Conservation (phyloP, 2,888 invertebrate species). For the Acanthosoma haemorrhoidale region DNA sequence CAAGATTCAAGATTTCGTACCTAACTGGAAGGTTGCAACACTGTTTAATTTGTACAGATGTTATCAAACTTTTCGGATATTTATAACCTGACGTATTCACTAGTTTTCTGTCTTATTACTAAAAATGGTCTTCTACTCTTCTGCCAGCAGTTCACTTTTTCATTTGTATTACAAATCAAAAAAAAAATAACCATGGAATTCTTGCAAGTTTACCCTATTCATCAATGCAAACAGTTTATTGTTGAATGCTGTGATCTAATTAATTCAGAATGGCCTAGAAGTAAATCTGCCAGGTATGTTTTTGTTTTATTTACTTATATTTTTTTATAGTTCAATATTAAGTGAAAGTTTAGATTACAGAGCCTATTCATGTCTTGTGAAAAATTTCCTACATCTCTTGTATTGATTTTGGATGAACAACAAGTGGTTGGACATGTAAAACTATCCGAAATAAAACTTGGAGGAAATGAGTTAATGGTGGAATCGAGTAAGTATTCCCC, state of each 20-base stretch:
- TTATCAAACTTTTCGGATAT: conserved; percentile 13
- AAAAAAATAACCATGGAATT: conserved; percentile 27
- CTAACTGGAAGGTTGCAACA: background rate
- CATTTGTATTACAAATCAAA: background rate
- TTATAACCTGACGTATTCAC: conserved; percentile 6
- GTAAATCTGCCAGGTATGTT: conserved; percentile 36
- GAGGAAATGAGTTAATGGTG: conserved; percentile 66
- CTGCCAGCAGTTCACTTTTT: background rate
- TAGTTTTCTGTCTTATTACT: conserved; percentile 15
- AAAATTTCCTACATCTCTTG: conserved; percentile 55
- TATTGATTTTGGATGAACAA: conserved; percentile 45
- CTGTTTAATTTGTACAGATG: background rate
- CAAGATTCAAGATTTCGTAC: background rate
- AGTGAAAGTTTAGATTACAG: conserved; percentile 52
- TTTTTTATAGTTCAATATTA: background rate
- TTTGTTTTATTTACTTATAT: background rate
- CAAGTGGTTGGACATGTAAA: conserved; percentile 73
- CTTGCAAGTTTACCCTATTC: conserved; percentile 36
- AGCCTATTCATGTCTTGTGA: conserved; percentile 69
- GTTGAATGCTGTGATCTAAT: conserved; percentile 36
- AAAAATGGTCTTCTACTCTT: conserved; percentile 6
- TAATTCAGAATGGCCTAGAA: conserved; percentile 39
- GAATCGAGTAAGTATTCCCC: conserved; percentile 56
- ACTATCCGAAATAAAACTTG: conserved; percentile 64
- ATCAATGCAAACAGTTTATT: conserved; percentile 34